Base-by-base conservation (phyloP, 2,113 vertebrate genomes). In the Tachysurus fulvidraco region DNA sequence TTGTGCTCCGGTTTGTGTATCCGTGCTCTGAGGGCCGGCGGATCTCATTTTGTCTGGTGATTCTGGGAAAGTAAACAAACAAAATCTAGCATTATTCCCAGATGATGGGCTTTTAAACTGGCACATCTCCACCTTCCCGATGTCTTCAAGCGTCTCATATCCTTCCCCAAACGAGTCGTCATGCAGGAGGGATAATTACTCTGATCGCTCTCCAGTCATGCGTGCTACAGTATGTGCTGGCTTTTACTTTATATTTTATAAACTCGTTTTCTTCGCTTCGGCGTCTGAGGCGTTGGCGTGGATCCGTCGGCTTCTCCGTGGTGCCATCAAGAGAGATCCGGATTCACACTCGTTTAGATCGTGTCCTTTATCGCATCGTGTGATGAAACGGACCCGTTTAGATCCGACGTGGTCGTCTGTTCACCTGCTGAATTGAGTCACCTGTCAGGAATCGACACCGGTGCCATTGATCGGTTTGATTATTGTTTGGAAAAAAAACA, bases 171-270 rank as follows among this genome's bases (percentile, higher is more conserved):
- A 44, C 8, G 19, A 62, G 36, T 25, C 23, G 57, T 44, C 30
- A 81, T 44, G 12, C 79, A 44, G 57, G 79, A 60, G 12, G 57
- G 79, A 44, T 81, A 81, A 81, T 81, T 62, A 62, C 28, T 4
- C 57, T 10, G 55, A 81, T 60, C 41, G 44, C 59, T 82, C 80
- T 46, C 36, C 80, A 64, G 80, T 82, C 80, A 82, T 64, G 80
- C 13, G 6, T 64, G 21, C 59, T 50, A n/a, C n/a, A n/a, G n/a
- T n/a, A 64, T 64, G 4, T 44, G 12, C 19, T 25, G 79, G 54
- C 79, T 44, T 81, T 81, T 59, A 81, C 57, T 60, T 81, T 62
- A 62, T 41, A 81, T 81, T 62, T 62, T 14, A 44, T 50, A 50
- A 50, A 57, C 7, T 62, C 59, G n/a, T 44, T 21, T 62, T n/a